Base-by-base conservation (phyloP, 2,888 invertebrate genomes). In the Amphipoea lucens region DNA sequence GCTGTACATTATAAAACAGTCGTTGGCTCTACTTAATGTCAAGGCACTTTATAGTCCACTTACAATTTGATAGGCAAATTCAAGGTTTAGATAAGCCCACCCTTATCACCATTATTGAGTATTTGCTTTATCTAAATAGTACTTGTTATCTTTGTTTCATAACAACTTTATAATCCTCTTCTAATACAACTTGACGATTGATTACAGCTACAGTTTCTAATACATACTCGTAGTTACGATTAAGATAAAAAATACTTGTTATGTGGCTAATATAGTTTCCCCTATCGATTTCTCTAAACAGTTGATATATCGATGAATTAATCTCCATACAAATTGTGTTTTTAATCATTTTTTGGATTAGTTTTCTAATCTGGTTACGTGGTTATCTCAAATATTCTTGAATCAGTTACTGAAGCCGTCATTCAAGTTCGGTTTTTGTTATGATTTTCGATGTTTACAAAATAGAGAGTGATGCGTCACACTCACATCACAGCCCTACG, bases 201-300 rank as follows among this genome's bases (percentile, higher is more conserved):
- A 81, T 81, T 67, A 76, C 71, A 77, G 62, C 11, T 79, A 63
- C 29, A 81, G 68, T 84, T 84, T 87, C 71, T 87, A 81, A 78
- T 77, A 77, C 6, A 67, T 45, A 12, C 11, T 45, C 48, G 12
- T 48, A 12, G 20, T 48, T 68, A 72, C 54, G 63, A 76, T 57
- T 69, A 20, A 45, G 54, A 83, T 83, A 82, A 73, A 74, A 74
- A 54, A 72, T 65, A 72, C 40, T 76, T 78, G 57, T 60, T 67
- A 68, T 70, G 36, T 66, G n/a, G 48, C 48, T n/a, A n/a, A n/a
- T 75, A 74, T 29, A 80, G 72, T 66, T 82, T 81, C 71, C 74
- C 68, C 51, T 73, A 40, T 42, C 66, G 87, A 90, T 88, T 88
- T 88, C 90, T 84, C 87, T 63, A 42, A 60, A 36, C 67, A 54